phyloP scores from a whole-genome alignment of 92 coral and sea anemone genomes.

The Metridium senile region DNA sequence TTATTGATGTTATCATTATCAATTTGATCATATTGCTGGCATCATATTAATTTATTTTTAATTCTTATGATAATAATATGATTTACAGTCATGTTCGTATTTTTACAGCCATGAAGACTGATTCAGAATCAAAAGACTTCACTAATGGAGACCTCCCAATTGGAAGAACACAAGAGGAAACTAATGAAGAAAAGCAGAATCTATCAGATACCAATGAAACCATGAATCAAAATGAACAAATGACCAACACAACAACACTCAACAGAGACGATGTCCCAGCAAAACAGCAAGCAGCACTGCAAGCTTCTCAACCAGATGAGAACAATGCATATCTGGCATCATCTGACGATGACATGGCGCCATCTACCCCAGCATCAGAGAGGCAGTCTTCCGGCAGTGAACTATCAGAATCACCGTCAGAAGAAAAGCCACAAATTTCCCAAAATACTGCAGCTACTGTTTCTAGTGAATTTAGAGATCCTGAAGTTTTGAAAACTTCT shows the following conservation, averaged over 20 bases:
- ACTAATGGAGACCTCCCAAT: neutral
- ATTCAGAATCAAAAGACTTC: neutral
- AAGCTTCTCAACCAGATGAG: neutral
- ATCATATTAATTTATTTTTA: too few species aligned
- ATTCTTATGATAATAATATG: too few species aligned
- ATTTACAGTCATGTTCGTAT: too few species aligned
- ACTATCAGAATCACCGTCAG: slow-evolving; percentile 5
- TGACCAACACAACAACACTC: neutral
- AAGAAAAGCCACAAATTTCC: neutral
- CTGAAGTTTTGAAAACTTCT: too few species aligned
- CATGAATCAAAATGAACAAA: neutral
- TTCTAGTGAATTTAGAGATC: too few species aligned
- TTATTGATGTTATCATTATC: too few species aligned
- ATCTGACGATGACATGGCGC: slow-evolving; percentile 24
- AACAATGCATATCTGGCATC: neutral
- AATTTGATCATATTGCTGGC: too few species aligned
- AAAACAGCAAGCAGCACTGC: neutral
- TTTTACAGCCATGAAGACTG: too few species aligned
- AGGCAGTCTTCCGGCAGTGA: slow-evolving; percentile 25
- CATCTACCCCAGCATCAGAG: slow-evolving; percentile 24
- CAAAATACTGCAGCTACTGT: too few species aligned
- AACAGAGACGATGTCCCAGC: neutral
- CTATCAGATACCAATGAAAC: neutral
- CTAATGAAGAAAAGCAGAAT: neutral
- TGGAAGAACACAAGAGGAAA: neutral